Percentiles rank a stretch among this genome's conserved stretches.
phyloP scores from a whole-genome alignment of 2,797 vertebrate species.

The Eospalax fontanierii region DNA sequence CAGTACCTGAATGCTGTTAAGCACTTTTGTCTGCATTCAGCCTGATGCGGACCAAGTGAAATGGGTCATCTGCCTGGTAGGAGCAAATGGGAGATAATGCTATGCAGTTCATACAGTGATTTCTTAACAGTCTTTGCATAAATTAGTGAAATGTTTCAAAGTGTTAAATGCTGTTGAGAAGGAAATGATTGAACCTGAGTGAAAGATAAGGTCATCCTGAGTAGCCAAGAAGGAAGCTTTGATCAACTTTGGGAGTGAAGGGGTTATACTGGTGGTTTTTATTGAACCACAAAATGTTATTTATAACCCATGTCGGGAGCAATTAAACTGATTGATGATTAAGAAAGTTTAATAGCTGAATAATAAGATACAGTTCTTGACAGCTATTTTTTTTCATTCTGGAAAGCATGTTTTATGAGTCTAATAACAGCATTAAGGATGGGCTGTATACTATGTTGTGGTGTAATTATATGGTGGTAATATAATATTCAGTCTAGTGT shows the following conservation, averaged over 20 bases:
- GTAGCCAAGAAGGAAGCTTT: not conserved
- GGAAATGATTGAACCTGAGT: not conserved
- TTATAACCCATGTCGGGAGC: constrained; percentile 83
- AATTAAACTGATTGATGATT: constrained; percentile 87
- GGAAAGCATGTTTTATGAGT: constrained; percentile 81
- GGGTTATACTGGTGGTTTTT: constrained; percentile 75
- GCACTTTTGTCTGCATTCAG: not conserved
- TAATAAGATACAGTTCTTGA: constrained; percentile 85
- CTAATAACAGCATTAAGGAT: constrained; percentile 77
- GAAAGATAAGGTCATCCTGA: not conserved
- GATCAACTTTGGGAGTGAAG: constrained; percentile 42
- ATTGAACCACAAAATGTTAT: constrained; percentile 80
- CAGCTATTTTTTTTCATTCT: constrained; percentile 79
- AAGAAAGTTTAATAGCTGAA: constrained; percentile 86
- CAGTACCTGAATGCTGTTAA: fast-evolving
- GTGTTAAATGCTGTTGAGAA: fast-evolving
- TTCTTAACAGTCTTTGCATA: not conserved
- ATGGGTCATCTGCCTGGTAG: not conserved
- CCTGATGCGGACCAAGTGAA: not conserved
- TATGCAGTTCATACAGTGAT: fast-evolving
- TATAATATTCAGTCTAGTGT: constrained; percentile 49
- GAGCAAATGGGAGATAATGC: not conserved
- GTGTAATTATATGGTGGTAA: constrained; percentile 76
- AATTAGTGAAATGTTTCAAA: not conserved
- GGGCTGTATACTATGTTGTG: constrained; percentile 70